phyloP scores from a whole-genome alignment of 2,113 vertebrate genomes.

The Turnix velox region DNA sequence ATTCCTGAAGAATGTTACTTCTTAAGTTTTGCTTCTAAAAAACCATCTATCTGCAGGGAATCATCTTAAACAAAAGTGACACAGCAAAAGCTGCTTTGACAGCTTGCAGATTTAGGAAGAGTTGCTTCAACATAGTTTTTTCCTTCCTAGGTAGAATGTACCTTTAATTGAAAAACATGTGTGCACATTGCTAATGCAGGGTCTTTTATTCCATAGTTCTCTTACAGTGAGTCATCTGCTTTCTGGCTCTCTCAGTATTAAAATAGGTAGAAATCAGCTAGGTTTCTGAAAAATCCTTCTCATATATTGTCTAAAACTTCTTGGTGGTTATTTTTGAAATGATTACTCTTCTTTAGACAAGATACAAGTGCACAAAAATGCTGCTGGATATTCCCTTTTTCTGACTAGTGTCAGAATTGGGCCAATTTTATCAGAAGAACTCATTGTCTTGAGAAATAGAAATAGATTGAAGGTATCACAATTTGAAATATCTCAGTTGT shows the following conservation, averaged over 20 bases:
- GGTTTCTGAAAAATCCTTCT: neutral
- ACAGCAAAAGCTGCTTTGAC: neutral
- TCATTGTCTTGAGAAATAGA: neutral
- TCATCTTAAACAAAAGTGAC: constrained; percentile 3
- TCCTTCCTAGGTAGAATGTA: neutral
- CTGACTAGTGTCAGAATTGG: neutral
- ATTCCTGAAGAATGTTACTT: neutral
- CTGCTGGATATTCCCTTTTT: neutral
- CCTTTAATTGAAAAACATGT: constrained; percentile 4
- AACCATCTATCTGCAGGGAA: neutral
- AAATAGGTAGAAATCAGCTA: neutral
- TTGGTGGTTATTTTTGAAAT: neutral
- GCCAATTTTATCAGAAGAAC: neutral
- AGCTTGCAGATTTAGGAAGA: constrained; percentile 5
- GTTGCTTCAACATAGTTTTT: neutral
- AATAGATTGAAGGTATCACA: neutral
- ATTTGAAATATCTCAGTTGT: neutral
- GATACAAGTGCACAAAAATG: neutral
- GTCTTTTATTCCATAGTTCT: neutral
- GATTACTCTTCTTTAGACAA: neutral
- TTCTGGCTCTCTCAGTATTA: neutral
- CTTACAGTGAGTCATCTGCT: neutral
- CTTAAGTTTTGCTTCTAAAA: neutral
- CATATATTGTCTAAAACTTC: neutral
- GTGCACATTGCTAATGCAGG: neutral